Conservation (phyloP, 2,888 invertebrate genomes). For the Charanyca ferruginea region DNA sequence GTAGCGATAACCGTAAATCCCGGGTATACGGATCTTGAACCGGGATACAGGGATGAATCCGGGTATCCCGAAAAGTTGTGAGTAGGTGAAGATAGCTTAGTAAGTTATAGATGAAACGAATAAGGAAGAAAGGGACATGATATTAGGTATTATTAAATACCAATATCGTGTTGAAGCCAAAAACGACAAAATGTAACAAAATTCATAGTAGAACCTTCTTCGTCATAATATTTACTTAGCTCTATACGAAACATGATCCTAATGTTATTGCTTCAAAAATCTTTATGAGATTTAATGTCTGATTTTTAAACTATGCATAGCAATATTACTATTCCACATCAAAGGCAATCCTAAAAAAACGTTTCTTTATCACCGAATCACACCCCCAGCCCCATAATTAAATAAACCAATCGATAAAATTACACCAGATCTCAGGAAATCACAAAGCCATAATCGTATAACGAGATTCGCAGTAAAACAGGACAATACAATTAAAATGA, state of each 20-base stretch:
- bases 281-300: no score
- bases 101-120: background rate
- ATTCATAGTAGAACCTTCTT: no score
- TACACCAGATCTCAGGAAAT: conserved; percentile 72
- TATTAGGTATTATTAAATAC: background rate
- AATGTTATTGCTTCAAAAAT: no score
- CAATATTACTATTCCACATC: background rate
- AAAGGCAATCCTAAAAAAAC: background rate
- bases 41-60: conserved; percentile 67
- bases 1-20: conserved; percentile 91
- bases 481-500: conserved; percentile 88
- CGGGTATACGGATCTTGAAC: conserved; percentile 77
- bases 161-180: background rate
- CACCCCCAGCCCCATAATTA: conserved; percentile 49
- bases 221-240: background rate
- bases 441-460: conserved; percentile 82
- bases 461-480: conserved; percentile 90
- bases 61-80: conserved; percentile 47
- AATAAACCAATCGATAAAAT: conserved; percentile 71
- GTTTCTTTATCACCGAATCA: conserved; percentile 48
- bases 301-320: background rate
- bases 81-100: background rate
- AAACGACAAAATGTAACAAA: no score
- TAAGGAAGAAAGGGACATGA: background rate
- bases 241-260: background rate